Evolutionary conservation across 1,140 invertebrate genomes (phyloP).

Genomic region (Drosophila ficusphila): DNA sequence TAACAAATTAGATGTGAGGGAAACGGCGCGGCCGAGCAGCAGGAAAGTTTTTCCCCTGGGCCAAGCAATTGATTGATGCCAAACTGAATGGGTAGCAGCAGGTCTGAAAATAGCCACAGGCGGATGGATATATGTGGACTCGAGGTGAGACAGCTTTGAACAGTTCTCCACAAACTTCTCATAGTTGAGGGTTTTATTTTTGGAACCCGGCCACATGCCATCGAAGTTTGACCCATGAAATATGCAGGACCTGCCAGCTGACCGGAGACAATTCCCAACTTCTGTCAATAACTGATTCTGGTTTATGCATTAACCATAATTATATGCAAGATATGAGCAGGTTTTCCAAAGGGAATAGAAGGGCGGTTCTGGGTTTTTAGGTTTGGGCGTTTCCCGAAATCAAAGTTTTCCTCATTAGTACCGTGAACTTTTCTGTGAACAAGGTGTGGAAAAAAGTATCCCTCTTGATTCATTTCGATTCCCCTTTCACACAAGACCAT

Average conservation of each 20-base stretch:
- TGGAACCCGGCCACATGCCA: conserved; percentile 31
- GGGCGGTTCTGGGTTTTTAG: neutral
- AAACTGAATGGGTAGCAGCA: conserved; percentile 39
- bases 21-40: conserved; percentile 32
- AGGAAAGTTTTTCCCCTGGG: conserved; percentile 35
- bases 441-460: neutral
- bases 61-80: conserved; percentile 51
- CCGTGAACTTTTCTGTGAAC: conserved; percentile 13
- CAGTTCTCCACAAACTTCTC: conserved; percentile 19
- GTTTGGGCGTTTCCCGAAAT: conserved; percentile 11
- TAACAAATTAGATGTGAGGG: conserved; percentile 62
- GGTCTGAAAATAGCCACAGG: conserved; percentile 25
- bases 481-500: neutral
- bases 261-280: conserved; percentile 3
- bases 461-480: neutral
- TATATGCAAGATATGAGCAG: conserved; percentile 14
- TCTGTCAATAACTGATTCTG: conserved; percentile 9
- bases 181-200: conserved; percentile 42
- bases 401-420: conserved; percentile 3
- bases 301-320: conserved; percentile 44
- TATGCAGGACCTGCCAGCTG: conserved; percentile 28
- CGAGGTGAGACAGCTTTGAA: conserved; percentile 28
- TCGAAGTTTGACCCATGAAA: conserved; percentile 36
- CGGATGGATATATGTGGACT: neutral
- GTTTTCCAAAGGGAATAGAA: neutral